Percentiles rank a stretch among this genome's conserved stretches.
These are phyloP conservation scores for Adelges cooleyi DNA, from an alignment of 1,140 invertebrate species.

Conservation along the genomic window DNA sequence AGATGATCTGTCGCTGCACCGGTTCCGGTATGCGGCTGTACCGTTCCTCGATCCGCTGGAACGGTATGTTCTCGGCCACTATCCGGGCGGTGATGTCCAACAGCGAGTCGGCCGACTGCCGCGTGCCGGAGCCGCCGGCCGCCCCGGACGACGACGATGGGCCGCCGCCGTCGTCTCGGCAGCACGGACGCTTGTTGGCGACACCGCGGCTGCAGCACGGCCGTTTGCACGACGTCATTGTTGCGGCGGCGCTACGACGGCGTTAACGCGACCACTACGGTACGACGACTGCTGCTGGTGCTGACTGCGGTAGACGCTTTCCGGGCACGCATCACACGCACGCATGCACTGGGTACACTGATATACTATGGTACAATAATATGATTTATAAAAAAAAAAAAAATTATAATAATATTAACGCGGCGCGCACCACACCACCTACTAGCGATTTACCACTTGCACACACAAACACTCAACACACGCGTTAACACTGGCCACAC, in stretches of 20 bases:
- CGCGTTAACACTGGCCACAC: not conserved
- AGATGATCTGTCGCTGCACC: conserved; percentile 73
- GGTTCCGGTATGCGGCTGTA: conserved; percentile 78
- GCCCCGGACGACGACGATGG: not conserved
- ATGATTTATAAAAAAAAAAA: too few species aligned
- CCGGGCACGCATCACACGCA: conserved; percentile 3
- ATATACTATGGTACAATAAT: too few species aligned
- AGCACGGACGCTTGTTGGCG: conserved; percentile 16
- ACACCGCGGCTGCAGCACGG: conserved; percentile 22
- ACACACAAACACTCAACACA: not conserved
- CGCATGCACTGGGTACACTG: not conserved
- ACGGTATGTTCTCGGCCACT: conserved; percentile 71
- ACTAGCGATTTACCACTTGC: not conserved
- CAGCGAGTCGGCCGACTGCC: conserved; percentile 48
- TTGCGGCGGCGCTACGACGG: conserved; percentile 42
- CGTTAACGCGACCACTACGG: conserved; percentile 34
- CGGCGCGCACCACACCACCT: not conserved
- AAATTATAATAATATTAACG: not conserved
- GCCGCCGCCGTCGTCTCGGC: conserved; percentile 11
- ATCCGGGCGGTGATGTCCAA: conserved; percentile 71
- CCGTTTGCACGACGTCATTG: conserved; percentile 36
- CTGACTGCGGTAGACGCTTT: not conserved
- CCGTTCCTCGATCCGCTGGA: conserved; percentile 73
- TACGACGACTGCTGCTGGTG: not conserved
- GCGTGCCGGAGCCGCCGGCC: not conserved